Base-by-base conservation (phyloP, 2,797 vertebrate genomes). In the Echeneis naucrates region DNA sequence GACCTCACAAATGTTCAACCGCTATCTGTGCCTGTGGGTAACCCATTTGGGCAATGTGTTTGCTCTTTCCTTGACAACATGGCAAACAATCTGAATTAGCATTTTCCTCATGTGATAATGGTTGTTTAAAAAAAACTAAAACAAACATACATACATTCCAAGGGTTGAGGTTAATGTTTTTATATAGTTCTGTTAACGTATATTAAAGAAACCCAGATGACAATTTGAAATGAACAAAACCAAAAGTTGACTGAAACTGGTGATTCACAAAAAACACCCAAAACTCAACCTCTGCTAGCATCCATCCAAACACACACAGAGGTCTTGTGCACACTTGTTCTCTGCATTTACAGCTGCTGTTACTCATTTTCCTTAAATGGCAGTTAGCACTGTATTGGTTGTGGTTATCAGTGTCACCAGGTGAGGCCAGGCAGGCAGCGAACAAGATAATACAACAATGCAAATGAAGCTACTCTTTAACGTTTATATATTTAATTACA, bases 1-100 rank as follows among this genome's bases (percentile, higher is more conserved):
- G 88, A 85, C 92, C 90, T 87, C 72, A 80, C 90, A 89, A 87
- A 75, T 69, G 60, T 65, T 44, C 21, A 72, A 67, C 68, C 24
- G 4, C 63, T 54, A 77, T 72, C 63, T 10, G 14, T 35, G 80
- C 78, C 60, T 86, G 61, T 78, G 78, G 79, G 84, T 85, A 89
- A 81, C 86, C 72, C 73, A 90, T 82, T 87, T 81, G 74, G 45
- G 63, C 75, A 75, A 80, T 77, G 63, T 83, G 80, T 81, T 84
- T 86, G 72, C 37, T 0, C 47, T 85, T 77, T 80, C 82, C 68
- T 40, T 77, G 81, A 65, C 81, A 81, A 87, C 77, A 26, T 17
- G 44, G 71, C 52, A 68, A 80, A 83, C 70, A 81, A 64, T 53
- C 27, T 53, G 26, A 69, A 55, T 57, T 37, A 56, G 54, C 33